Evolutionary conservation across 2,888 invertebrate species (phyloP), one percentile per base, ranked within the genome.

Genomic region (Drosophila infuscata): DNA sequence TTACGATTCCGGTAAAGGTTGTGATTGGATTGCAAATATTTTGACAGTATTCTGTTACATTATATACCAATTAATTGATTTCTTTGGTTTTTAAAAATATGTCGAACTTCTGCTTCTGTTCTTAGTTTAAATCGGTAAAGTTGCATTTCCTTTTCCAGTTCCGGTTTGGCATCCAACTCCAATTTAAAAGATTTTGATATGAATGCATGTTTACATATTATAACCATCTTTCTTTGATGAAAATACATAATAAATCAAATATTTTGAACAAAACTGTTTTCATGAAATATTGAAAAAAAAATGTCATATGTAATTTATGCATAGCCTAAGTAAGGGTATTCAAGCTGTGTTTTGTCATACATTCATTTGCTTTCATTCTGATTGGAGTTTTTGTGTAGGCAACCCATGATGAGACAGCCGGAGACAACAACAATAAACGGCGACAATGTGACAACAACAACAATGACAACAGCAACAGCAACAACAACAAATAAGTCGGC

Each of bases 371-470:
- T 71, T 81, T 68, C 30, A 68, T 76, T 88, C 79, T 82, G 78
- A 88, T 88, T 84, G 82, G 72, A 74, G 74, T 68, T 72, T 83
- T 89, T 89, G 75, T 79, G 89, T 82, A 82, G 85, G 82, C 79
- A 84, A 51, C 76, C 73, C 84, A 73, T 71, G 71, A 65, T 72
- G 72, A 54, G 62, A 48, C 72, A 66, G 62, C 60, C 33, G 69
- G 56, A 48, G 69, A 74, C 68, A 76, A 49, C 62, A 66, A 49
- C 36, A 65, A 48, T 43, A 46, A 52, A 65, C 51, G 65, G 57
- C 72, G 62, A 30, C 38, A 60, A 38, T 46, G 46, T 46, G 46
- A 46, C 46, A 46, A 25, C 46, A 46, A 89, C 83, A 84, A 74
- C 70, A 85, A 58, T 20, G n/a, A 33, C 20, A 33, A 51, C 35